A percentile compares a stretch with the other conserved stretches of the same genome.
Evolutionary conservation across 2,113 vertebrate genomes (phyloP).

Genomic region (Actenoides hombroni): DNA sequence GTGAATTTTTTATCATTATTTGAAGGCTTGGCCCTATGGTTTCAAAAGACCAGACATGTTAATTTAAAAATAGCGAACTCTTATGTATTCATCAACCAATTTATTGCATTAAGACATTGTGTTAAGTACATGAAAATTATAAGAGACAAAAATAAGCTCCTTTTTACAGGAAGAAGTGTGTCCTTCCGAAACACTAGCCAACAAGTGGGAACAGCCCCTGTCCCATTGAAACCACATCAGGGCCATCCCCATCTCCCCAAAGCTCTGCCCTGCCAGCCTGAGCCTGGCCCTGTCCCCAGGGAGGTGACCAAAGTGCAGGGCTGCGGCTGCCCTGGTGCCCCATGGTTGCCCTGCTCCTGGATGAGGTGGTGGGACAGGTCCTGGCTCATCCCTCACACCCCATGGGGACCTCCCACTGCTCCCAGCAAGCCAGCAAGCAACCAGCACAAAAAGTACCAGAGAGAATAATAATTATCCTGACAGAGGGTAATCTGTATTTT

Average conservation of each 20-base stretch:
- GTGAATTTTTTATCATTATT: neutral
- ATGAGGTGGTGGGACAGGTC: fast-evolving
- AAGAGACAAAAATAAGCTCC: neutral
- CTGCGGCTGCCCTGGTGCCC: fast-evolving
- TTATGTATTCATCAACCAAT: neutral
- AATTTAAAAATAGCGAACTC: neutral
- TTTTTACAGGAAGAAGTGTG: neutral
- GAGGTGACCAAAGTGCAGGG: neutral
- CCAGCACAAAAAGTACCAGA: neutral
- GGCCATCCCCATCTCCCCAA: neutral
- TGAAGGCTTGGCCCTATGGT: neutral
- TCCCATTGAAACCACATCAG: fast-evolving
- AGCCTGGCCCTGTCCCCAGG: no score
- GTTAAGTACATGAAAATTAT: neutral
- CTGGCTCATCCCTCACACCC: neutral
- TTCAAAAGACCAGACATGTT: fast-evolving
- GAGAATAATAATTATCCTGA: neutral
- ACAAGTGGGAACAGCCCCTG: fast-evolving
- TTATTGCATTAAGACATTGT: neutral
- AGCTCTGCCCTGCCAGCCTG: neutral
- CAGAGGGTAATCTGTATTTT: neutral
- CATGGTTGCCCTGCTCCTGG: neutral
- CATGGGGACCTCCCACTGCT: neutral
- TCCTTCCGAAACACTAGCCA: neutral
- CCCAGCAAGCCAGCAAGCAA: neutral